phyloP scores from a whole-genome alignment of 2,888 invertebrate species.

The Macrophya annulata region DNA sequence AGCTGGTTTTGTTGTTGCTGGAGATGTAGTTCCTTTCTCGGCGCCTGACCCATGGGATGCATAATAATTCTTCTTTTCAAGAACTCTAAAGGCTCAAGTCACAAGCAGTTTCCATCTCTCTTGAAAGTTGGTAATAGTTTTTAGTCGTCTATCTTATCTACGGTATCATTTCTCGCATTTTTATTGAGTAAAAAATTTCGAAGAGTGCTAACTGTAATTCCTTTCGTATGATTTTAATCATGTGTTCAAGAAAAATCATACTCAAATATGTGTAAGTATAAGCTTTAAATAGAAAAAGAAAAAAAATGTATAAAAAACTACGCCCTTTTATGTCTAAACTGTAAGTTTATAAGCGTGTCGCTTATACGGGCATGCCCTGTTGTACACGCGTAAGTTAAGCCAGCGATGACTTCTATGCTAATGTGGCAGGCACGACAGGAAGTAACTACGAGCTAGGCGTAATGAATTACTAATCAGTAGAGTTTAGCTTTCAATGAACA shows the following conservation, averaged over 20 bases:
- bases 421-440: slow-evolving; percentile 56
- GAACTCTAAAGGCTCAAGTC: slow-evolving; percentile 39
- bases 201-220: not conserved
- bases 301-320: not conserved
- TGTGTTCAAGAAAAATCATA: not conserved
- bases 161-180: not conserved
- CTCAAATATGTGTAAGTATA: not conserved
- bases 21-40: slow-evolving; percentile 52
- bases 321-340: slow-evolving; percentile 40
- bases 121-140: not conserved
- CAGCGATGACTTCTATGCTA: slow-evolving; percentile 56
- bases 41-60: slow-evolving; percentile 60
- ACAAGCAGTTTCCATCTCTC: not conserved
- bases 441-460: slow-evolving; percentile 53
- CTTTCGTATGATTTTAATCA: not conserved
- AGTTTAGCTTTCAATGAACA: slow-evolving; percentile 56
- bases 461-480: slow-evolving; percentile 58
- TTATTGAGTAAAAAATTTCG: not conserved
- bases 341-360: slow-evolving; percentile 23
- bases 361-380: slow-evolving; percentile 54
- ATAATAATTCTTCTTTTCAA: slow-evolving; percentile 61
- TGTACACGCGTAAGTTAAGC: slow-evolving; percentile 48
- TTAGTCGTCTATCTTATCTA: not conserved
- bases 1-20: slow-evolving; percentile 42
- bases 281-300: not conserved